Conservation (phyloP, 2,797 vertebrate species). For the Scarus forsteni region DNA sequence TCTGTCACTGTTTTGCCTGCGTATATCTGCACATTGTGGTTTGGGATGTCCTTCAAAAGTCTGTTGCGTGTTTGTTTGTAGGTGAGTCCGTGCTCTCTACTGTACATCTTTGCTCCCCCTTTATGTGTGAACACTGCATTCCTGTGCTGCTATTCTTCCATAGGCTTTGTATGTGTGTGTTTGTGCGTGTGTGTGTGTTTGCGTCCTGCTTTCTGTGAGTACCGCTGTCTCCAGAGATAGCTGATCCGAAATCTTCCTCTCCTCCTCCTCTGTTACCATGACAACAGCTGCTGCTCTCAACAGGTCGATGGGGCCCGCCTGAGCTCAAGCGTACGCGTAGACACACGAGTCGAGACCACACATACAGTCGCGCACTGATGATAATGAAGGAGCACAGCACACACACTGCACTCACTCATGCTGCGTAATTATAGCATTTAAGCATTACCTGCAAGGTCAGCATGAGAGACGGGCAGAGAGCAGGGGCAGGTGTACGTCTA, state of each 20-base stretch:
- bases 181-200: conserved; percentile 1
- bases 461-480: conserved; percentile 26
- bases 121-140: conserved; percentile 4
- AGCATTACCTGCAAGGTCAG: conserved; percentile 69
- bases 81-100: conserved; percentile 14
- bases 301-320: conserved; percentile 75
- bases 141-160: conserved; percentile 13
- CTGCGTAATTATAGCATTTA: conserved; percentile 64
- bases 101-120: conserved; percentile 1
- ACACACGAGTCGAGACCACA: conserved; percentile 21
- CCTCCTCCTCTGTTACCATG: conserved; percentile 81
- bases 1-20: conserved; percentile 15
- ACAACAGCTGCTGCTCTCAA: conserved; percentile 82
- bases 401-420: conserved; percentile 28
- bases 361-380: conserved; percentile 13
- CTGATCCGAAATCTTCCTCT: conserved; percentile 71
- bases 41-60: conserved; percentile 37
- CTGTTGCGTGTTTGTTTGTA: conserved; percentile 11
- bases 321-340: conserved; percentile 40
- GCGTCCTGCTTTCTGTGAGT: conserved; percentile 46
- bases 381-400: conserved; percentile 15
- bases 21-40: conserved; percentile 5
- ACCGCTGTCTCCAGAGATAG: conserved; percentile 64
- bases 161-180: conserved; percentile 12
- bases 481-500: conserved; percentile 22